A percentile compares a stretch with the other conserved stretches of the same genome.
These are phyloP conservation scores for Saccopteryx leptura DNA, from an alignment of 2,113 vertebrate species.

Conservation along the genomic window DNA sequence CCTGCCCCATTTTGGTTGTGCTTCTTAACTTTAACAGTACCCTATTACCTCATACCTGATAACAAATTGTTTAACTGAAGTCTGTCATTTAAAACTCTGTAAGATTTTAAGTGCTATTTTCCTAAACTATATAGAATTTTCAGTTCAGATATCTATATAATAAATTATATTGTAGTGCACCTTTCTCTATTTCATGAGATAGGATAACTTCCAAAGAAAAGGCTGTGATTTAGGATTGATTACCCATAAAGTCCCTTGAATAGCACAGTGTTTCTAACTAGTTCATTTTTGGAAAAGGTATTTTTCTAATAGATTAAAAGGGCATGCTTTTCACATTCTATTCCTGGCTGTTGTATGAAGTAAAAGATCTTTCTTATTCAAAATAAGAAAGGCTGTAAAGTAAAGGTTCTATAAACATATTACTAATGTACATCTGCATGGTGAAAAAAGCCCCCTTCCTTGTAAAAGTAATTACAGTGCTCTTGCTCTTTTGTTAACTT, in stretches of 20 bases:
- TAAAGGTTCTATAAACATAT: not conserved
- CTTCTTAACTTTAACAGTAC: not conserved
- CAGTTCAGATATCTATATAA: not conserved
- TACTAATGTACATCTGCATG: not conserved
- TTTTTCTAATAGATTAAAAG: not conserved
- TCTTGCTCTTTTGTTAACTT: not conserved
- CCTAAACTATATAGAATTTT: not conserved
- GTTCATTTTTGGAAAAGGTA: not conserved
- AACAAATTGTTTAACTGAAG: not conserved
- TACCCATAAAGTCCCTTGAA: not conserved
- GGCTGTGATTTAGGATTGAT: not conserved
- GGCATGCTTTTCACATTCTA: not conserved
- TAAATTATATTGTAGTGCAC: not conserved
- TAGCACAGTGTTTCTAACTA: not conserved
- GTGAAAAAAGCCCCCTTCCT: not conserved
- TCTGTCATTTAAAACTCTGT: not conserved
- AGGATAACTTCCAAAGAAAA: not conserved
- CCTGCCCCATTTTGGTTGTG: not conserved
- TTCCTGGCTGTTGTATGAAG: not conserved
- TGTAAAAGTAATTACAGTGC: not conserved
- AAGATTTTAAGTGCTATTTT: not conserved
- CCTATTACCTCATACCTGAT: not conserved
- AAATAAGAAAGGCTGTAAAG: not conserved
- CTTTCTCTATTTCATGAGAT: not conserved
- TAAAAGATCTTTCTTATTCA: not conserved